Evolutionary conservation across 2,113 vertebrate species (phyloP).

Genomic region (Leptocoma aspasia): DNA sequence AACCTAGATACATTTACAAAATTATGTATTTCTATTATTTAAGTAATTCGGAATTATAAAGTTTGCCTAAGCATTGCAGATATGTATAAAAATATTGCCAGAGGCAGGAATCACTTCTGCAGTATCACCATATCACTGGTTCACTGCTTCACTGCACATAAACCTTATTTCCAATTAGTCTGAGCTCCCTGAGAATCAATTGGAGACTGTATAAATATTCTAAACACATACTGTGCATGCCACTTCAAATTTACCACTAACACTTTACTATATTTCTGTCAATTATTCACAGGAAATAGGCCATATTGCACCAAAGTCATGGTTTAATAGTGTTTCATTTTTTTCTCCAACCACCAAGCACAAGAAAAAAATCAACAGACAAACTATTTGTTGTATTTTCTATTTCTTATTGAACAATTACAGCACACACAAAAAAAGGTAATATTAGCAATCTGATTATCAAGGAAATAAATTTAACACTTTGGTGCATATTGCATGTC

Average conservation of each 20-base stretch:
- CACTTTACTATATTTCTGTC: conserved; percentile 50
- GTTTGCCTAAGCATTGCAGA: conserved; percentile 38
- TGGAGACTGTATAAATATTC: conserved; percentile 45
- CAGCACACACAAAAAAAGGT: neutral
- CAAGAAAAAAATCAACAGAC: neutral
- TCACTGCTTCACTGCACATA: conserved; percentile 1
- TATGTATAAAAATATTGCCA: conserved; percentile 26
- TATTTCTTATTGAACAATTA: conserved; percentile 28
- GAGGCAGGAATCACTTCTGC: conserved; percentile 8
- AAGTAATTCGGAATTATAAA: conserved; percentile 60
- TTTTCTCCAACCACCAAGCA: neutral
- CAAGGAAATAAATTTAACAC: neutral
- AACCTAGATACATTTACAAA: conserved; percentile 24
- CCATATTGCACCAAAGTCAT: neutral
- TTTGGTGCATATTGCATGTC: neutral
- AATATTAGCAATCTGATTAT: neutral
- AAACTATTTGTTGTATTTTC: neutral
- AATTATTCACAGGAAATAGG: conserved; percentile 29
- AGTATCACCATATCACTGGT: conserved; percentile 17
- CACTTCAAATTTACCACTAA: conserved; percentile 62
- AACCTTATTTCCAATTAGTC: conserved; percentile 67
- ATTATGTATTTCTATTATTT: conserved; percentile 59
- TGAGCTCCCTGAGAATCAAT: conserved; percentile 40
- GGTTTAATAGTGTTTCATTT: neutral
- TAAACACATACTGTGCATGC: conserved; percentile 50